Evolutionary conservation across 2,888 invertebrate species (phyloP), one percentile per base, ranked within the genome.

Genomic region (Cephonodes hylas): DNA sequence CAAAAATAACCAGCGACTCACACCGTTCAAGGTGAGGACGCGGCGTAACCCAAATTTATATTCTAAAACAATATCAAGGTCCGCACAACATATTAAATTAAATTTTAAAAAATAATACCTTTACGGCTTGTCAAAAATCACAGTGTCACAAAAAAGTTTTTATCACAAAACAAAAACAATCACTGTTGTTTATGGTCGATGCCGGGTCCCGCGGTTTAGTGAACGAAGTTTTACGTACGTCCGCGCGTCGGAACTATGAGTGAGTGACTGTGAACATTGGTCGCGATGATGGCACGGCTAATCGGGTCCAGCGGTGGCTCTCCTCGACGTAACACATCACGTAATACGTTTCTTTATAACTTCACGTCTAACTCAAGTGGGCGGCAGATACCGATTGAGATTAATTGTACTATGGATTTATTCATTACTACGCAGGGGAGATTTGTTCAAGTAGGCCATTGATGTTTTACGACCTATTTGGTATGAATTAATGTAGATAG

Each of bases 1-100:
- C 78, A 84, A 88, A 91, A 92, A 92, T 91, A 91, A 85, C 87
- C 76, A 67, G 66, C 83, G 81, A 81, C 83, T 89, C 87, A 84
- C 75, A 73, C 73, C 71, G 81, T 78, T 84, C 91, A 91, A 91
- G 91, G 92, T 81, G 86, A 90, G 84, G 84, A 86, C 89, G 85
- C 76, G 83, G 83, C 84, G 82, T 77, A 82, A 77, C 85, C 84
- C 79, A 88, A 84, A 89, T 89, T n/a, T n/a, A 80, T 81, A 81
- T 83, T 77, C 77, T 80, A 85, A 85, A 86, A 84, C 79, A 74
- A 83, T 80, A 88, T 84, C 91, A 91, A 90, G 91, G 90, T 81
- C 81, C 77, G 67, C 63, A 66, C 13, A 53, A 10, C 15, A 38
- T 25, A 48, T 18, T 31, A 31, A 31, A 27, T 25, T 23, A 18